Conservation (phyloP, 30 jellyfish, hydroid and myxozoan species). For the Pelagia noctiluca region DNA sequence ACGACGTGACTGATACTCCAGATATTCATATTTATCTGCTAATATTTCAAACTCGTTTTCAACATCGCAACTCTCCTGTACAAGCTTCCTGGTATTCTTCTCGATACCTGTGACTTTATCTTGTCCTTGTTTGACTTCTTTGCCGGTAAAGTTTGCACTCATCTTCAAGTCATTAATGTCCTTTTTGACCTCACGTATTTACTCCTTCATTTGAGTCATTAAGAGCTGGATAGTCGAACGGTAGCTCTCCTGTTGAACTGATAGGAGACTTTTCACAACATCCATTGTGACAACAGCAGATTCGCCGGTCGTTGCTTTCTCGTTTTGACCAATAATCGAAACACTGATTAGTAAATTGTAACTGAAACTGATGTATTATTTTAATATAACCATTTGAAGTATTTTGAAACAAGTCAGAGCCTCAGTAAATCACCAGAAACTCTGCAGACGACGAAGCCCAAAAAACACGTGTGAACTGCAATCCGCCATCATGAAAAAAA, state of each 20-base stretch:
- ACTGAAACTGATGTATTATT: constrained; percentile 20
- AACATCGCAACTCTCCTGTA: constrained; percentile 26
- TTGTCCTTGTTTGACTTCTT: background rate
- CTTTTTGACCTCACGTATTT: constrained; percentile 20
- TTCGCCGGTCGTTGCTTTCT: constrained; percentile 6
- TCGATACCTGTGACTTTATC: constrained; percentile 32
- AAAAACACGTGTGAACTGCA: constrained; percentile 1
- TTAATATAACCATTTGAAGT: constrained; percentile 18
- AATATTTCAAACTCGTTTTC: constrained; percentile 10
- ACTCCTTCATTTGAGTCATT: constrained; percentile 16
- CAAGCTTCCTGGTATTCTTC: constrained; percentile 19
- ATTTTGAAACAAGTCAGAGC: background rate
- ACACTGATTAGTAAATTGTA: constrained; percentile 23
- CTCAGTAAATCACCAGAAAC: constrained; percentile 13
- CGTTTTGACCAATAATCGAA: constrained; percentile 3
- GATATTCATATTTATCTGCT: constrained; percentile 30
- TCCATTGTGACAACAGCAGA: constrained; percentile 25
- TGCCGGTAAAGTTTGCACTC: constrained; percentile 23
- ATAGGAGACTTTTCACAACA: constrained; percentile 30
- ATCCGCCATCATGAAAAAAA: constrained; percentile 10
- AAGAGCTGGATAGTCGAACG: constrained; percentile 28
- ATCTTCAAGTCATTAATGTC: constrained; percentile 27
- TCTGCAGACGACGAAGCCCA: constrained; percentile 4
- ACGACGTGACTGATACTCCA: constrained; percentile 24
- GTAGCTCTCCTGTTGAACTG: constrained; percentile 26